Evolutionary conservation across 2,797 vertebrate genomes (phyloP).

Genomic region (Sebastes jordani): DNA sequence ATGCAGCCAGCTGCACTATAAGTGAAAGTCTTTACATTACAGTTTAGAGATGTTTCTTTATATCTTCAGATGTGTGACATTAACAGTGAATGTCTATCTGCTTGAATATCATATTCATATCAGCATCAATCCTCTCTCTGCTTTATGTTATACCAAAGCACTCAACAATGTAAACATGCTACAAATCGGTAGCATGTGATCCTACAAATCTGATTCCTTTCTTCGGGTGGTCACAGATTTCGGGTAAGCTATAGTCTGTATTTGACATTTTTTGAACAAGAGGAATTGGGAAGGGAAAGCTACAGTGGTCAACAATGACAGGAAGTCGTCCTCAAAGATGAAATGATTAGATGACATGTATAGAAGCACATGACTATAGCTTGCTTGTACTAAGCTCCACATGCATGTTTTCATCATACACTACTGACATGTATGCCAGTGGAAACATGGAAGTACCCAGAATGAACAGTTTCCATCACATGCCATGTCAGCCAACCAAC

Average conservation of each 20-base stretch:
- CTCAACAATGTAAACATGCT: slow-evolving; percentile 37
- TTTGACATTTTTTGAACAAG: background rate
- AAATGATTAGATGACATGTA: background rate
- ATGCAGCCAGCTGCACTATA: background rate
- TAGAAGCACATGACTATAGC: background rate
- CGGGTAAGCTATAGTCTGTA: background rate
- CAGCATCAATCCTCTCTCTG: background rate
- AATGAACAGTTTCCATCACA: background rate
- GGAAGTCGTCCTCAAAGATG: slow-evolving; percentile 26
- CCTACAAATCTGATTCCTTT: background rate
- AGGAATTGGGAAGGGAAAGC: slow-evolving; percentile 1
- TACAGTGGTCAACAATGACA: slow-evolving; percentile 40
- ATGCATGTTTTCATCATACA: slow-evolving; percentile 12
- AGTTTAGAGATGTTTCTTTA: background rate
- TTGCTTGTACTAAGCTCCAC: background rate
- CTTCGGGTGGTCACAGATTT: background rate
- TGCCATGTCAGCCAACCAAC: background rate
- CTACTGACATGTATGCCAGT: background rate
- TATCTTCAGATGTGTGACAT: background rate
- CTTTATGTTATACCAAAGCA: background rate
- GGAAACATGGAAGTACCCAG: background rate
- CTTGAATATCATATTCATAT: background rate
- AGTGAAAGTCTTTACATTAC: background rate
- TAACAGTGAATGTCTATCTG: background rate
- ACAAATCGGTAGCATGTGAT: slow-evolving; percentile 26